phyloP scores from a whole-genome alignment of 2,797 vertebrate genomes.

The Synanceia verrucosa region DNA sequence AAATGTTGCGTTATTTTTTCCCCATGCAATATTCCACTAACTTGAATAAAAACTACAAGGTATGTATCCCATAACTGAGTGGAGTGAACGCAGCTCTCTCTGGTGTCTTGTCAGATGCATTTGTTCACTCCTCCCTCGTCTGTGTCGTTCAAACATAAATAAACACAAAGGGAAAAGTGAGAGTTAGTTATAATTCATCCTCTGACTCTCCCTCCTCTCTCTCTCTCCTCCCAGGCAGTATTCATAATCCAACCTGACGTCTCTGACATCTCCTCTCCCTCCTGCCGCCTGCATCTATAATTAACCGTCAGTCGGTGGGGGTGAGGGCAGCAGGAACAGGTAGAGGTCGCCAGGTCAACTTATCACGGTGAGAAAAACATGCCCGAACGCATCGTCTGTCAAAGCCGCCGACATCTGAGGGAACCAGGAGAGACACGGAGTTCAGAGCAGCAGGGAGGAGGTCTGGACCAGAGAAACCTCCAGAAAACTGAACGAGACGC shows the following conservation, averaged over 20 bases:
- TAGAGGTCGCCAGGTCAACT: constrained; percentile 34
- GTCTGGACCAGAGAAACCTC: too few relatives aligned
- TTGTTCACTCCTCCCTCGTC: too few relatives aligned
- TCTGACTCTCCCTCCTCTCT: background rate
- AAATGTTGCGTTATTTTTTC: too few relatives aligned
- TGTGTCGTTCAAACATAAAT: too few relatives aligned
- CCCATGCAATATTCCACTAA: too few relatives aligned
- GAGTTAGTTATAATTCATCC: background rate
- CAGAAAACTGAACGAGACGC: too few relatives aligned
- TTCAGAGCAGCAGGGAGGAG: background rate
- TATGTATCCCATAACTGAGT: background rate
- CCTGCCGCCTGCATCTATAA: constrained; percentile 43
- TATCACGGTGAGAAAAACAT: constrained; percentile 49
- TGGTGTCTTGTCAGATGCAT: too few relatives aligned
- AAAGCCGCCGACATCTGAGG: constrained; percentile 14
- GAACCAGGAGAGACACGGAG: constrained; percentile 22
- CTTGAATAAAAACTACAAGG: too few relatives aligned
- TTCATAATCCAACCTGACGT: constrained; percentile 46
- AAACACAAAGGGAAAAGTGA: background rate
- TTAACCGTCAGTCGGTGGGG: constrained; percentile 36
- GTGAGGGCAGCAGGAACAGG: constrained; percentile 32
- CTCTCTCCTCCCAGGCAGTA: background rate
- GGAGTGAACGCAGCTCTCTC: background rate
- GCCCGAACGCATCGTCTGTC: constrained; percentile 11
- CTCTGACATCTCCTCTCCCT: constrained; percentile 37